Conservation (phyloP, 2,797 vertebrate species). For the Lepilemur ruficaudatus region DNA sequence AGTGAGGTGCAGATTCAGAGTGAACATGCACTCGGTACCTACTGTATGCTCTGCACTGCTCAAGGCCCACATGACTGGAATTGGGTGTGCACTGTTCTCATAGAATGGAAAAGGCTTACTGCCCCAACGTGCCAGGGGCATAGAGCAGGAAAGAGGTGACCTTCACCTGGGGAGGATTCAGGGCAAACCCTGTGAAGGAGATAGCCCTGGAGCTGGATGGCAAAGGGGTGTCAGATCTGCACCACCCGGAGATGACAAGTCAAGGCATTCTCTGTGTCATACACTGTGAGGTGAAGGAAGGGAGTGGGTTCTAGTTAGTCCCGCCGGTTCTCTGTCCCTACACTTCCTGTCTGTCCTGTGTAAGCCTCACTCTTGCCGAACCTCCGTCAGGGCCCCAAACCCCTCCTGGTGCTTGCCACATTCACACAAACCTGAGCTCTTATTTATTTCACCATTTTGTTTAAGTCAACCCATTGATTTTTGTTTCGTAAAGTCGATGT, state of each 20-base stretch:
- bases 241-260: neutral
- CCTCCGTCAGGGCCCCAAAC: neutral
- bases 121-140: neutral
- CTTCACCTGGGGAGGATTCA: neutral
- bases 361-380: neutral
- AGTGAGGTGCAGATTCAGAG: neutral
- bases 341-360: neutral
- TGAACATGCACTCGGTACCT: neutral
- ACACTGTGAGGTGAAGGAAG: accelerated
- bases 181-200: neutral
- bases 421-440: accelerated
- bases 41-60: too few relatives aligned
- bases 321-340: neutral
- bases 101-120: neutral
- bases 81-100: accelerated
- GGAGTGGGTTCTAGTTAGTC: too few relatives aligned
- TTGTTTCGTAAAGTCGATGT: neutral
- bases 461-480: neutral
- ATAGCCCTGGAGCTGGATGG: accelerated
- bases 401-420: accelerated
- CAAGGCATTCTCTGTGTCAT: neutral
- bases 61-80: too few relatives aligned
- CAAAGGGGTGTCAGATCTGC: neutral
- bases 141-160: neutral
- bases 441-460: neutral